Evolutionary conservation across 2,888 invertebrate genomes (phyloP).

Genomic region (Hymenopus coronatus): DNA sequence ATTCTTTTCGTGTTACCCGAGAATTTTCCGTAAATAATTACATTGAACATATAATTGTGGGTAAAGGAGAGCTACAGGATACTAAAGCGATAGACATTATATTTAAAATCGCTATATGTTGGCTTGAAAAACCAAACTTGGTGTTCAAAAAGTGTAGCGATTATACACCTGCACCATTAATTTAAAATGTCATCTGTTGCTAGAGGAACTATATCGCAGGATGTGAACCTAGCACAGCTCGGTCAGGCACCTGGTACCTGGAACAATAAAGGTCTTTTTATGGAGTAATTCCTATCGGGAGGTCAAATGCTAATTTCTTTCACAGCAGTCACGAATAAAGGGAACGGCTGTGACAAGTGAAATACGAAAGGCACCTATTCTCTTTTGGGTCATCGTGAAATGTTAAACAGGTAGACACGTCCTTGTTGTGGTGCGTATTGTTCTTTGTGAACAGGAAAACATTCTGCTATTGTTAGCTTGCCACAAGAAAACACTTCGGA

Average conservation of each 20-base stretch:
- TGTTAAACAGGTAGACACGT: not conserved
- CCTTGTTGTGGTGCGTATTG: not conserved
- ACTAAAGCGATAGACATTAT: no score
- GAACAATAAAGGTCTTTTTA: not conserved
- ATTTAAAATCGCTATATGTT: no score
- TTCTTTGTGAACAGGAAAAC: not conserved
- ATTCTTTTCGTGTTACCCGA: no score
- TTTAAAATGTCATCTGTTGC: no score
- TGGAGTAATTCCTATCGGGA: not conserved
- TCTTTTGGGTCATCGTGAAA: not conserved
- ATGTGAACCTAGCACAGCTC: not conserved
- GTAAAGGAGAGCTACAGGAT: no score
- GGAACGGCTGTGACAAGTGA: not conserved
- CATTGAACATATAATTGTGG: no score
- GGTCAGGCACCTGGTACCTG: not conserved
- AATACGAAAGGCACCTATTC: not conserved
- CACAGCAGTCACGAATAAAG: not conserved
- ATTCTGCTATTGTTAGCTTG: not conserved
- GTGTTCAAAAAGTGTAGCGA: no score
- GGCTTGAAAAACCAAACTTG: no score
- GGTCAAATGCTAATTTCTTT: not conserved
- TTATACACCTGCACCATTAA: no score
- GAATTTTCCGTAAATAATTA: no score
- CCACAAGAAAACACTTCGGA: not conserved
- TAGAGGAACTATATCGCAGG: not conserved